These are phyloP conservation scores for Mylabris phalerata DNA, from an alignment of 1,140 invertebrate genomes.

Conservation along the genomic window DNA sequence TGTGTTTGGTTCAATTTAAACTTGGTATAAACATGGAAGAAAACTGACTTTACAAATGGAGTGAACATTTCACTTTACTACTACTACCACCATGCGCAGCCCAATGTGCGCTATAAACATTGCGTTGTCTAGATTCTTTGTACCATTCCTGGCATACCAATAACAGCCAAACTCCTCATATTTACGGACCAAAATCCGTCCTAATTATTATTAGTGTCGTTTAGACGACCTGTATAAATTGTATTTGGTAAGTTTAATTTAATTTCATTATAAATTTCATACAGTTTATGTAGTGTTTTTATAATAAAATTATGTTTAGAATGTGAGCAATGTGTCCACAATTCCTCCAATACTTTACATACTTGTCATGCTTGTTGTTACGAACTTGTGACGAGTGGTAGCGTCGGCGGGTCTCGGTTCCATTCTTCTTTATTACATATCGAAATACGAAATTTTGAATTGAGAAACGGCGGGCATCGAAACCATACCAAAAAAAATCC, in stretches of 20 bases:
- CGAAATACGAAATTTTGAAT: too few relatives aligned
- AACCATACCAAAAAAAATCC: too few relatives aligned
- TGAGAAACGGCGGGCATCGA: too few relatives aligned
- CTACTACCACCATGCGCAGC: conserved; percentile 63
- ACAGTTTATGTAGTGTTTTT: conserved; percentile 48
- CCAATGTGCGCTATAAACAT: conserved; percentile 68
- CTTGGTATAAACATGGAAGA: too few relatives aligned
- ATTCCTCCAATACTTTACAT: conserved; percentile 74
- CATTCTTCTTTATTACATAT: too few relatives aligned
- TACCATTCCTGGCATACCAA: conserved; percentile 91
- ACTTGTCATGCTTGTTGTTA: conserved; percentile 60
- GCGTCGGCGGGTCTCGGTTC: conserved; percentile 31
- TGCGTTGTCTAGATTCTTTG: conserved; percentile 92
- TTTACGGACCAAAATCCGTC: conserved; percentile 65
- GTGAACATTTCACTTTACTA: conserved; percentile 17
- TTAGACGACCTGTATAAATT: conserved; percentile 52
- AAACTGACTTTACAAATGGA: too few relatives aligned
- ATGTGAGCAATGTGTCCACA: conserved; percentile 64
- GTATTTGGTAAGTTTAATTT: conserved; percentile 58
- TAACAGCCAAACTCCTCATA: conserved; percentile 73
- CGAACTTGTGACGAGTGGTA: conserved; percentile 34
- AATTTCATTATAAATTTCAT: conserved; percentile 49
- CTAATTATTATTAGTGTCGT: conserved; percentile 49
- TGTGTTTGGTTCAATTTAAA: too few relatives aligned
- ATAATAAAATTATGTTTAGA: conserved; percentile 52